phyloP scores from a whole-genome alignment of 2,888 invertebrate species.

The Hecatera dysodea region DNA sequence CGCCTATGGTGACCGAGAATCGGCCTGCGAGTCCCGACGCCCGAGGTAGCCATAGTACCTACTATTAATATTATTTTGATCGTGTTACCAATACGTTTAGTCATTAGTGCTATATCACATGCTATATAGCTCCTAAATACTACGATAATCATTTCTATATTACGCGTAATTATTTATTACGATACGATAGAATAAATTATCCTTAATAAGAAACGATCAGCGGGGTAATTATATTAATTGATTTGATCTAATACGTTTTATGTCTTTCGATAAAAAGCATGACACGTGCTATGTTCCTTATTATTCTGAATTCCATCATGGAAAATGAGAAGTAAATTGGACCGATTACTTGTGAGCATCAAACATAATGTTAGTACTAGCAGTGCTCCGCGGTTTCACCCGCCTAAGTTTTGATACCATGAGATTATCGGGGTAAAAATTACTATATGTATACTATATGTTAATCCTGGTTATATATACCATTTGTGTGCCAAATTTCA shows the following conservation, averaged over 20 bases:
- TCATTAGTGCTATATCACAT: constrained; percentile 25
- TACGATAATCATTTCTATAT: constrained; percentile 25
- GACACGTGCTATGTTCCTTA: neutral
- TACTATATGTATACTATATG: too few species aligned
- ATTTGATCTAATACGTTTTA: constrained; percentile 9
- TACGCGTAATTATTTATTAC: constrained; percentile 27
- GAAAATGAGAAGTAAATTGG: neutral
- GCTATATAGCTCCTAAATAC: constrained; percentile 17
- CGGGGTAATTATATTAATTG: constrained; percentile 29
- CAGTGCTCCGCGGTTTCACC: too few species aligned
- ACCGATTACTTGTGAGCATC: too few species aligned
- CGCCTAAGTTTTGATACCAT: too few species aligned
- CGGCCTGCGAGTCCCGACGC: too few species aligned
- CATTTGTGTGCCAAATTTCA: too few species aligned
- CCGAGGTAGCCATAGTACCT: neutral
- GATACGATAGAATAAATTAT: constrained; percentile 17
- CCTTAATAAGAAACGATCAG: constrained; percentile 12
- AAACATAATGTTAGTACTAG: too few species aligned
- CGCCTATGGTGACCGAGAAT: too few species aligned
- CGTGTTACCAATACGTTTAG: constrained; percentile 14
- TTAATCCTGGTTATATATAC: too few species aligned
- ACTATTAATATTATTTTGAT: constrained; percentile 29
- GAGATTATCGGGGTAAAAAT: too few species aligned
- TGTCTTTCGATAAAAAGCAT: constrained; percentile 11
- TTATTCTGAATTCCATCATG: neutral